Evolutionary conservation across 2,888 invertebrate genomes (phyloP), one percentile per base, ranked within the genome.

Genomic region (Yponomeuta plumbellus): DNA sequence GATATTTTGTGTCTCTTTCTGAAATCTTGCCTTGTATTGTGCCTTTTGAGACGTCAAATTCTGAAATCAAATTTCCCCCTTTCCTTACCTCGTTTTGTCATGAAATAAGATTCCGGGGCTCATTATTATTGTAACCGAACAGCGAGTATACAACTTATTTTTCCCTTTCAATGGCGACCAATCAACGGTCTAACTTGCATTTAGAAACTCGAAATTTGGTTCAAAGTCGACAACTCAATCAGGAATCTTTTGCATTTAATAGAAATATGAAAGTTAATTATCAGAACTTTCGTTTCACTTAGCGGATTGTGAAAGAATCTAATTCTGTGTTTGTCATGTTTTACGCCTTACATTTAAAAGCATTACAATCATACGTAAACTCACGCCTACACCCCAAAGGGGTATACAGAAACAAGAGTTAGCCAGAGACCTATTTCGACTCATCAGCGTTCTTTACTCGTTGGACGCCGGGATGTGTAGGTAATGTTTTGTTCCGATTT

Each of bases 151-250:
- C 20, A 34, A 62, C 20, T 62, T 62, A 40, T 34, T 40, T n/a
- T 17, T 52, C 44, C 17, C 44, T 6, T 5, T 62, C n/a, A 62
- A 62, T 52, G 13, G 59, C 63, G 63, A 64, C 65, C 62, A 68
- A 69, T 66, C 67, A 66, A 67, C 26, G 44, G 23, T n/a, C 11
- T 66, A 52, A 62, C 63, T 52, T 52, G 44, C 44, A 23, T 62
- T 59, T 63, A 61, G 17, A 61, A 67, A 68, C 44, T 61, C 21
- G 40, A 65, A 26, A 64, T 39, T 68, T 68, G 66, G 66, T 80
- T 80, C 74, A 75, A 80, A 86, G 80, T 85, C 86, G 75, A 75
- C 77, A 82, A 84, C 84, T 84, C 80, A 81, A 86, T 84, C 80
- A 57, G 40, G 39, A 80, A 75, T 72, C 76, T 76, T 78, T 77